Conservation (phyloP, 2,797 vertebrate species). For the Peromyscus melanophrys region DNA sequence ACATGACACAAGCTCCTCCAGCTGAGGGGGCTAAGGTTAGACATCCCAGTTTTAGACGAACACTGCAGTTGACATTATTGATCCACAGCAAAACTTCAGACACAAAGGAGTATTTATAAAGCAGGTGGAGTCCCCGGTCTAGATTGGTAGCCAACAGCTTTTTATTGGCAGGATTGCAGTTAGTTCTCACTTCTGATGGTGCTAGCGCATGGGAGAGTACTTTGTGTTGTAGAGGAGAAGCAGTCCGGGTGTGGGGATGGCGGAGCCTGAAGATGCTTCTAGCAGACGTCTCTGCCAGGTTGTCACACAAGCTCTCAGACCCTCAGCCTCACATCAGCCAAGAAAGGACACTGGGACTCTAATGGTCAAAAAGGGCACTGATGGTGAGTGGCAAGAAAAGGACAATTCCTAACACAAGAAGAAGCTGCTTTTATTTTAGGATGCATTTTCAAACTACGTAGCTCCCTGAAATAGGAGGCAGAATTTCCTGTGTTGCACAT, state of each 20-base stretch:
- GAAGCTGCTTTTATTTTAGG: constrained; percentile 22
- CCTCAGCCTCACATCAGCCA: not conserved
- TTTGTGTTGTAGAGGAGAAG: not conserved
- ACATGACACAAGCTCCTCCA: not conserved
- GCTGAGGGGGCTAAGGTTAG: not conserved
- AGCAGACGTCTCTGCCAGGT: not conserved
- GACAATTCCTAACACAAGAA: not conserved
- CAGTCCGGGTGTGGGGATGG: not conserved
- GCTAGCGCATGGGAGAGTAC: not conserved
- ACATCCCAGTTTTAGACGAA: constrained; percentile 22
- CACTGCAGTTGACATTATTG: not conserved
- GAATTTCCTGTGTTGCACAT: not conserved
- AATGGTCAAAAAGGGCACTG: not conserved
- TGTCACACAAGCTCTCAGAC: not conserved
- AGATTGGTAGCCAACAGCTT: constrained; percentile 18
- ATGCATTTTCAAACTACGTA: constrained; percentile 58
- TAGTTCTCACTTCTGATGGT: not conserved
- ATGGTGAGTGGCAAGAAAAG: constrained; percentile 27
- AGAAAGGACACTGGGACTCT: constrained; percentile 1
- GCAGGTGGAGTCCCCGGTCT: not conserved
- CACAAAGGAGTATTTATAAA: constrained; percentile 6
- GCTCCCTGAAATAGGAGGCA: constrained; percentile 37
- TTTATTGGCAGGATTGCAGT: not conserved
- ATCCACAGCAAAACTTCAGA: constrained; percentile 28
- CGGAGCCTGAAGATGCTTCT: not conserved